Evolutionary conservation across 2,113 vertebrate species (phyloP).

Genomic region (Lepus europaeus): DNA sequence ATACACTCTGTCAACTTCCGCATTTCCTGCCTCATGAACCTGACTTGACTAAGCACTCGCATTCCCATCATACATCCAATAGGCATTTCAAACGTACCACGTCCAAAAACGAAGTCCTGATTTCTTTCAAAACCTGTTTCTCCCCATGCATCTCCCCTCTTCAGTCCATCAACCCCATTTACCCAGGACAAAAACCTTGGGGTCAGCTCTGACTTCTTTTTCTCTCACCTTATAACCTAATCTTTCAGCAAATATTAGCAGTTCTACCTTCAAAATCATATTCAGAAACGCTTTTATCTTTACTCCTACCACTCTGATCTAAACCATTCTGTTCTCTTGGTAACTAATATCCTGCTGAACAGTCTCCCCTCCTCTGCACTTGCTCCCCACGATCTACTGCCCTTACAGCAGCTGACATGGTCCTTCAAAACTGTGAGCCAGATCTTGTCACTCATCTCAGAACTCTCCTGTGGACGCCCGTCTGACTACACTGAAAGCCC

Average conservation of each 20-base stretch:
- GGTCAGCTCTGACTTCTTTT: not conserved
- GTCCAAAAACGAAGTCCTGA: not conserved
- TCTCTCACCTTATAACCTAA: not conserved
- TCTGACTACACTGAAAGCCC: not conserved
- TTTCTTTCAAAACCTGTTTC: not conserved
- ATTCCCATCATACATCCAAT: not conserved
- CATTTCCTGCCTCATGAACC: not conserved
- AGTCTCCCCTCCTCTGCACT: not conserved
- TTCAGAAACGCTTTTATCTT: not conserved
- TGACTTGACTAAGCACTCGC: not conserved
- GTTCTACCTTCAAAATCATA: constrained; percentile 22
- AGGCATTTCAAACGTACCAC: not conserved
- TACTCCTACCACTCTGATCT: not conserved
- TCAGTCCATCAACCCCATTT: not conserved
- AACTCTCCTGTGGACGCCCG: not conserved
- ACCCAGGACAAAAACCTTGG: not conserved
- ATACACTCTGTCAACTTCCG: not conserved
- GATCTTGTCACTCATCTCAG: not conserved
- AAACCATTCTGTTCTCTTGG: not conserved
- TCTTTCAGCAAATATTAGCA: not conserved
- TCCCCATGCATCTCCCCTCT: not conserved
- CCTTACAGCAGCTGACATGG: not conserved
- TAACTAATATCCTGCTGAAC: not conserved
- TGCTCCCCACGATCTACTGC: not conserved
- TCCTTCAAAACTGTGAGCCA: not conserved